A percentile compares a stretch with the other conserved stretches of the same genome.
phyloP scores from a whole-genome alignment of 2,113 vertebrate genomes.

The Penelope pileata region DNA sequence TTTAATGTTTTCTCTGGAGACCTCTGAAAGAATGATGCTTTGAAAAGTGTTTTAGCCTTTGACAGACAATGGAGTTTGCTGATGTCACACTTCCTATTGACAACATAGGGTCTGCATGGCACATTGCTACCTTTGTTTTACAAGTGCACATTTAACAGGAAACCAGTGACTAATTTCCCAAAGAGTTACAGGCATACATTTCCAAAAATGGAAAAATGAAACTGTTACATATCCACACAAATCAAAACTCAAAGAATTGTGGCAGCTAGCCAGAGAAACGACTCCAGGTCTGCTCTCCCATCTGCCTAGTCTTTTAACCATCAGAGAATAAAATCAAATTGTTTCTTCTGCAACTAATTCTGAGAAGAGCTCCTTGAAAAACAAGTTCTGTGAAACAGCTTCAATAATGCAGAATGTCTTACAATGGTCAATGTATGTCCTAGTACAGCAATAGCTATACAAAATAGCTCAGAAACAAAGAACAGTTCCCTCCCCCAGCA shows the following conservation, averaged over 20 bases:
- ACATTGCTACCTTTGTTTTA: slow-evolving; percentile 38
- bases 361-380: slow-evolving; percentile 69
- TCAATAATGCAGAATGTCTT: slow-evolving; percentile 70
- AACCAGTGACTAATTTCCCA: slow-evolving; percentile 71
- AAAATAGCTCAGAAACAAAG: neutral
- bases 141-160: slow-evolving; percentile 64
- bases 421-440: slow-evolving; percentile 62
- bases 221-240: slow-evolving; percentile 79
- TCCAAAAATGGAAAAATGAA: slow-evolving; percentile 77
- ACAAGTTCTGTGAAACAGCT: slow-evolving; percentile 58
- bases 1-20: neutral
- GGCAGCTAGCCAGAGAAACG: slow-evolving; percentile 78
- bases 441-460: neutral
- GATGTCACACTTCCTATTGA: slow-evolving; percentile 53
- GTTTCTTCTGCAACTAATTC: slow-evolving; percentile 78
- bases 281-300: slow-evolving; percentile 79
- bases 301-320: slow-evolving; percentile 78
- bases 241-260: slow-evolving; percentile 77
- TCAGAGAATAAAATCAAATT: slow-evolving; percentile 80
- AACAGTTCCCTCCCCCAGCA: neutral
- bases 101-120: slow-evolving; percentile 24
- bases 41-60: slow-evolving; percentile 28
- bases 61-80: slow-evolving; percentile 13
- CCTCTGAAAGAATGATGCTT: neutral
- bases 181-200: slow-evolving; percentile 68